Conservation (phyloP, 2,113 vertebrate species). For the Plecturocebus donacophilus region DNA sequence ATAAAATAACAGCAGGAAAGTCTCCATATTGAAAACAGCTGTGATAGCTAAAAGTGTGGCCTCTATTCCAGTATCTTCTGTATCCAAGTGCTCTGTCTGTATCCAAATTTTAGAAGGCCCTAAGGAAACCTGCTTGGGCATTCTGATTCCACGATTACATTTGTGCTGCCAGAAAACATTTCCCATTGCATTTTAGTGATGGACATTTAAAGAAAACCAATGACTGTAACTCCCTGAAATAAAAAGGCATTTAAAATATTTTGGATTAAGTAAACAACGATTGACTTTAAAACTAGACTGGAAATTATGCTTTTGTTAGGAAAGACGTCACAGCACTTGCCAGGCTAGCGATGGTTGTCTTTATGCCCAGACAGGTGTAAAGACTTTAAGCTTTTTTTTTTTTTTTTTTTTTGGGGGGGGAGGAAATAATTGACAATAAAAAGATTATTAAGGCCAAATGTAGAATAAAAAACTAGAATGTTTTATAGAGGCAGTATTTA, state of each 20-base stretch:
- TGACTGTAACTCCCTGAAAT: slow-evolving; percentile 54
- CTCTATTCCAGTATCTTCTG: slow-evolving; percentile 43
- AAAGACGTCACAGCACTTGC: not conserved
- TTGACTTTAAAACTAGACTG: not conserved
- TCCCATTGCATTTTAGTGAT: slow-evolving; percentile 76
- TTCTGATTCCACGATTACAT: slow-evolving; percentile 83
- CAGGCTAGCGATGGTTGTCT: not conserved
- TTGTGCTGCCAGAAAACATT: slow-evolving; percentile 61
- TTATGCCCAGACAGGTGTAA: not conserved
- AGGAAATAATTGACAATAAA: slow-evolving; percentile 9
- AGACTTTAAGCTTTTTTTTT: not conserved
- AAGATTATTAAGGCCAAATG: not conserved
- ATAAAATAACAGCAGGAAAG: slow-evolving; percentile 15
- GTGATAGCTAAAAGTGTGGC: not conserved
- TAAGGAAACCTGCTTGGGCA: slow-evolving; percentile 75
- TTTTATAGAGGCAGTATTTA: not conserved
- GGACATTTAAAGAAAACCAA: slow-evolving; percentile 53
- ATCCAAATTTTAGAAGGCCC: slow-evolving; percentile 28
- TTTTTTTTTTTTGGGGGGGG: not conserved
- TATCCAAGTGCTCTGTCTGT: slow-evolving; percentile 23
- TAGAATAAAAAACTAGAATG: not conserved
- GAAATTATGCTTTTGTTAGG: slow-evolving; percentile 24
- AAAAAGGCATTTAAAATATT: not conserved
- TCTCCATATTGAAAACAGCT: not conserved
- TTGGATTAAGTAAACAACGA: not conserved